These are phyloP conservation scores for Lasioglossum baleicum DNA, from an alignment of 1,140 invertebrate species.

Conservation along the genomic window DNA sequence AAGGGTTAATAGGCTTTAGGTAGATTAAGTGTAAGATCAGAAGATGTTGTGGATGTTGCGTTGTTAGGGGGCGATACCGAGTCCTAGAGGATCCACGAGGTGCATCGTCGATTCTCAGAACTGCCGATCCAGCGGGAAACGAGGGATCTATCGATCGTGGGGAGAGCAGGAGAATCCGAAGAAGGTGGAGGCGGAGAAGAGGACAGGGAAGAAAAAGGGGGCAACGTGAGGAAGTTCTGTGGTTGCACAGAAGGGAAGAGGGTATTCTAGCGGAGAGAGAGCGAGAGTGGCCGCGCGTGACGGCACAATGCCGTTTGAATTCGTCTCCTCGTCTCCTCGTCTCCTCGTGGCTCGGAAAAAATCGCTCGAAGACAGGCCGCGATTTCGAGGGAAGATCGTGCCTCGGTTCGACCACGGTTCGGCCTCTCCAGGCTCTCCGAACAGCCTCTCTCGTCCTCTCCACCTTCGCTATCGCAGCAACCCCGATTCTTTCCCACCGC, in stretches of 20 bases:
- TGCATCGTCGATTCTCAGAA: no score
- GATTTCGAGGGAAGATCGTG: conserved; percentile 47
- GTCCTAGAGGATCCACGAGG: no score
- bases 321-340: conserved; percentile 68
- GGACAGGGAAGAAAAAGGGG: background rate
- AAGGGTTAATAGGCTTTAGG: no score
- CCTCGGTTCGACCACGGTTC: conserved; percentile 47
- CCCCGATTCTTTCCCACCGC: conserved; percentile 57
- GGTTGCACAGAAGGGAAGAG: conserved; percentile 28
- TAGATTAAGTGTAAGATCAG: no score
- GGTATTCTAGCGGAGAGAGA: conserved; percentile 43
- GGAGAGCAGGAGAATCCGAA: no score
- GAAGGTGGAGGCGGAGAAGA: background rate
- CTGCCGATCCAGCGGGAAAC: no score
- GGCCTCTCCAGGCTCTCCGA: conserved; percentile 35
- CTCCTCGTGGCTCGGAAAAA: conserved; percentile 55
- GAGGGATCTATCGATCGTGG: no score
- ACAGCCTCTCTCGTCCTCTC: conserved; percentile 47
- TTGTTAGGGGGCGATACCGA: no score
- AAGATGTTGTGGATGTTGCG: no score
- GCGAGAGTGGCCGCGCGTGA: conserved; percentile 77
- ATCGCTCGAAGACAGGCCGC: conserved; percentile 30
- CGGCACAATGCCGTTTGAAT: conserved; percentile 75
- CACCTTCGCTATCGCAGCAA: conserved; percentile 71
- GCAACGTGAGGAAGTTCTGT: conserved; percentile 1